Conservation (phyloP, 2,113 vertebrate genomes). For the Archilochus colubris region DNA sequence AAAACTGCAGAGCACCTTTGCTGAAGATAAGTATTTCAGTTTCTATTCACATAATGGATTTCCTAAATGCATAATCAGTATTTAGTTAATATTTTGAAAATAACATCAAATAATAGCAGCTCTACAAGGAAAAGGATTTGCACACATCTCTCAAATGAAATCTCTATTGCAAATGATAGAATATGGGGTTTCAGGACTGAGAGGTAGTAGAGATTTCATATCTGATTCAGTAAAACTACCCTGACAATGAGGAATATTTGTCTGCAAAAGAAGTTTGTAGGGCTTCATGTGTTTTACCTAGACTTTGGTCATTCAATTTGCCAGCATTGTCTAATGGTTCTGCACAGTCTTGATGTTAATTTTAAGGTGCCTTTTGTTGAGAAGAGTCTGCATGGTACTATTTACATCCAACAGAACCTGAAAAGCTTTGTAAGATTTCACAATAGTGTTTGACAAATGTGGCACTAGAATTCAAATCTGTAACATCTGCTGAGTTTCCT, state of each 20-base stretch:
- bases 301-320: background rate
- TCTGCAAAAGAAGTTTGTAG: background rate
- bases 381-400: background rate
- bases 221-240: background rate
- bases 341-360: background rate
- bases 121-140: background rate
- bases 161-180: background rate
- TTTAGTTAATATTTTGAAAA: background rate
- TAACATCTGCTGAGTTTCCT: background rate
- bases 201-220: background rate
- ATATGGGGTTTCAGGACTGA: background rate
- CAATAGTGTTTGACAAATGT: background rate
- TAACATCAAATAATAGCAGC: background rate
- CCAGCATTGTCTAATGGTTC: background rate
- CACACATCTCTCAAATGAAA: background rate
- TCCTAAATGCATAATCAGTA: background rate
- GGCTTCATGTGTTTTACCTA: background rate
- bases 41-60: background rate
- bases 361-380: background rate
- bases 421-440: background rate
- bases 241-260: background rate
- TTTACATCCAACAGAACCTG: background rate
- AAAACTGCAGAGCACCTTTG: background rate
- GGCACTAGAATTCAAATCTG: constrained; percentile 1
- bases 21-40: background rate